These are phyloP conservation scores for Megaleporinus macrocephalus DNA, from an alignment of 2,113 vertebrate species.

Conservation along the genomic window DNA sequence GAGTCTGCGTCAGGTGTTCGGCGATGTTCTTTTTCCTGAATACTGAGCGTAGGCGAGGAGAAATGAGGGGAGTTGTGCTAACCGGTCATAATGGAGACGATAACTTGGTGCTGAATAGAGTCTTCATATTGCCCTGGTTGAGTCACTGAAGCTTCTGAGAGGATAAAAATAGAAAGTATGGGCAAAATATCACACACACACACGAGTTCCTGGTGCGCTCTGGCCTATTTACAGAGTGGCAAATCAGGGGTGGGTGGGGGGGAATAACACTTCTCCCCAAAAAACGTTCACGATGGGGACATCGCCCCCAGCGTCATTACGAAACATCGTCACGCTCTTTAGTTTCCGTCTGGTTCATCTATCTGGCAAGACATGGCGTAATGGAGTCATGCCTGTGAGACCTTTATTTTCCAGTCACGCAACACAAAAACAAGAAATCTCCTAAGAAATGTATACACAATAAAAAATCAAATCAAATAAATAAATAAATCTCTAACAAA, in stretches of 20 bases:
- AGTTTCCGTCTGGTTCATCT: background rate
- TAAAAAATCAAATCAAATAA: too few species aligned
- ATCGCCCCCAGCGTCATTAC: conserved; percentile 35
- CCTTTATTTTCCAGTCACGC: background rate
- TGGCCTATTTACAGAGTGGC: conserved; percentile 68
- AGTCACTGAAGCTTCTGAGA: conserved; percentile 64
- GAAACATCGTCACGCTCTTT: conserved; percentile 29
- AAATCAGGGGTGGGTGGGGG: background rate
- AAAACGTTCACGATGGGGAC: conserved; percentile 31
- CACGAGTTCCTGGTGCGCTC: conserved; percentile 32
- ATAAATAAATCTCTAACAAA: too few species aligned
- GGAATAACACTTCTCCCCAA: background rate
- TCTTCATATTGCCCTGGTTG: conserved; percentile 68
- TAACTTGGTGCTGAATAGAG: conserved; percentile 56
- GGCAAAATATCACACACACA: conserved; percentile 39
- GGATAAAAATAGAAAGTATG: conserved; percentile 65
- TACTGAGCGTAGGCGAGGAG: conserved; percentile 10
- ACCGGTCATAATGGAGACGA: conserved; percentile 54
- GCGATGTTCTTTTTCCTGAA: conserved; percentile 31
- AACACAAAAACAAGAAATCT: background rate
- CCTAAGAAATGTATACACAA: too few species aligned
- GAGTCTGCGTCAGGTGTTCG: conserved; percentile 38
- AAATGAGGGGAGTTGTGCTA: conserved; percentile 30
- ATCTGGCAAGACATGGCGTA: background rate
- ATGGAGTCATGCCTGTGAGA: background rate